Base-by-base conservation (phyloP, 2,888 invertebrate species). In the Drosophila acutilabella region DNA sequence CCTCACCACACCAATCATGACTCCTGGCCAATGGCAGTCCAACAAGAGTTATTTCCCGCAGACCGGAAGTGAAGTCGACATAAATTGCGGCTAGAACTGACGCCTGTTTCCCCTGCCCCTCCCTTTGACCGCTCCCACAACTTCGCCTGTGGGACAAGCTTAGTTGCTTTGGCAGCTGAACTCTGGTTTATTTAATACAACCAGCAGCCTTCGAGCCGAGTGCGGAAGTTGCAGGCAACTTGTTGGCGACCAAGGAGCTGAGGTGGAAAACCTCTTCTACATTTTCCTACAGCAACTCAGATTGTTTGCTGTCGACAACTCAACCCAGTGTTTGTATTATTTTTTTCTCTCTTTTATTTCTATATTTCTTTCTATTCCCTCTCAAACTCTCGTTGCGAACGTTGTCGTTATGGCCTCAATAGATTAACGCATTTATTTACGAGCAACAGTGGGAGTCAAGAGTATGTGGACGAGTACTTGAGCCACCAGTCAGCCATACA, bases 31-130 rank as follows among this genome's bases (percentile, higher is more conserved):
- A 52, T 48, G 69, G 64, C 66, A 64, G 70, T 56, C 65, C 74
- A 76, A 77, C 81, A 84, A 85, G 84, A 82, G 73, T 88, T 82
- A 85, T 85, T 85, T 88, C 68, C 78, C 80, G 76, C 79, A 82
- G 80, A 82, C 88, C 84, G 88, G 84, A 85, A 88, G 88, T 85
- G 82, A 82, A 85, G 84, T 88, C 88, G 80, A 85, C 84, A 88
- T 88, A 85, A 85, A 85, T 85, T 85, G 84, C 71, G 88, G 88
- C 88, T 85, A 71, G 74, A 80, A 74, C 76, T 82, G 74, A 80
- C 68, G 82, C 71, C 68, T 64, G 61, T 56, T 33, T 67, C 76
- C 48, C 38, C 16, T 26, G 6, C 23, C 23, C 6, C 23, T 23
- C 23, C 23, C 23, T 23, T 0, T 23, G 23, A 5, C 23, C 23